Base-by-base conservation (phyloP, 2,888 invertebrate species). In the Cyaniris semiargus region DNA sequence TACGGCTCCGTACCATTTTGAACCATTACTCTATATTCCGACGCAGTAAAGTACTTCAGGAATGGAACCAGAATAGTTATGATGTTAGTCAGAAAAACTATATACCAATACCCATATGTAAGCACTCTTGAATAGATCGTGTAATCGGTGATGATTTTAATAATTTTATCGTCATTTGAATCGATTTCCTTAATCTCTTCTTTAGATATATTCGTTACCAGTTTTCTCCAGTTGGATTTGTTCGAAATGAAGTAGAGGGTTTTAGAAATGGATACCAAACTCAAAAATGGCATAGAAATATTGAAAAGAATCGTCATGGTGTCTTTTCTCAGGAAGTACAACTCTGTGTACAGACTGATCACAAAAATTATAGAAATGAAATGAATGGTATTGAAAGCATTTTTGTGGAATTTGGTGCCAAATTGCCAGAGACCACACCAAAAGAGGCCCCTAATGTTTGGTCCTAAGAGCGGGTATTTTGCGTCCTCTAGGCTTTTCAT, bases 371-470 rank as follows among this genome's bases (percentile, higher is more conserved):
- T 13, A 0, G 84, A 82, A 7, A 72, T 80, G 8, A 83, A 76
- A 80, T 89, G 86, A 77, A 88, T 3, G 21, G 83, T 66, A 78
- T 85, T 85, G 78, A 81, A 89, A 56, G 79, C 74, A 44, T 77
- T 77, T 44, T 81, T 86, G n/a, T 83, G 84, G 34, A 83, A 81
- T 81, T 81, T 86, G 77, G 80, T 80, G 13, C 84, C 84, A 34
- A 81, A 83, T 81, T 85, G 85, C 87, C 86, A 87, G 75, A 90
- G 81, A 27, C 90, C 90, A 76, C 87, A 87, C 10, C 86, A 81
- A 81, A 86, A 85, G 58, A 91, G 85, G 13, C 84, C 87, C 80
- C 84, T 88, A 76, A 91, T 82, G 76, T 86, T 88, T 6, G 91
- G 90, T 1, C 90, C 91, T 77, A 91, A 80, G 78, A 90, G 84